Evolutionary conservation across 2,888 invertebrate species (phyloP), one percentile per base, ranked within the genome.

Genomic region (Volucella inflata): DNA sequence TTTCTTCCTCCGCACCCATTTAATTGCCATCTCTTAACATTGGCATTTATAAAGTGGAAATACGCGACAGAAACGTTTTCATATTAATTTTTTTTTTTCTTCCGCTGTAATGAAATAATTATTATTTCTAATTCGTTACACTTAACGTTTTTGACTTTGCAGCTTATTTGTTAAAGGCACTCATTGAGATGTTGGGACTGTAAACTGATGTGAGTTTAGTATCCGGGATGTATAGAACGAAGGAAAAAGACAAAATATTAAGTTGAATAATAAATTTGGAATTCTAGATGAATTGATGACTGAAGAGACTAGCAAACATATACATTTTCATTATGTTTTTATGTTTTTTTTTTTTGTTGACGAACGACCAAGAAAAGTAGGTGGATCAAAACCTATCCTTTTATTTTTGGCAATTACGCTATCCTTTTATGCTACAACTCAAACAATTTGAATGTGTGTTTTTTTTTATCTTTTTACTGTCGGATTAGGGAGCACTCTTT

Each of bases 101-200:
- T 70, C 60, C 64, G 44, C 46, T 75, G 70, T 81, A 85, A 85
- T 83, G 67, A 85, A 85, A 82, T 87, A 87, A 87, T 87, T 82
- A 87, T 81, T 82, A 80, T 82, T 87, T 87, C 85, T 80, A 87
- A 87, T 64, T 80, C 87, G 87, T 87, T 87, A 85, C 85, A 78
- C 78, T 79, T 82, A 68, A 80, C 70, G 80, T 85, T 87, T 81
- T 85, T 87, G 64, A 87, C 82, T 70, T 72, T 64, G 59, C 64
- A 74, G 76, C 76, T 85, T 87, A 80, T 82, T 87, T 87, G 57
- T 76, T 67, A 60, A 81, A 81, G 85, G 62, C 85, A 81, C 57
- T 59, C 85, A 81, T 64, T 62, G 51, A 51, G 75, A 84, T 67
- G 65, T 17, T 55, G 60, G 50, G 38, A n/a, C 70, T 60, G 60